A percentile compares a stretch with the other conserved stretches of the same genome.
These are phyloP conservation scores for Clupea harengus DNA, from an alignment of 2,113 vertebrate genomes.

Conservation along the genomic window DNA sequence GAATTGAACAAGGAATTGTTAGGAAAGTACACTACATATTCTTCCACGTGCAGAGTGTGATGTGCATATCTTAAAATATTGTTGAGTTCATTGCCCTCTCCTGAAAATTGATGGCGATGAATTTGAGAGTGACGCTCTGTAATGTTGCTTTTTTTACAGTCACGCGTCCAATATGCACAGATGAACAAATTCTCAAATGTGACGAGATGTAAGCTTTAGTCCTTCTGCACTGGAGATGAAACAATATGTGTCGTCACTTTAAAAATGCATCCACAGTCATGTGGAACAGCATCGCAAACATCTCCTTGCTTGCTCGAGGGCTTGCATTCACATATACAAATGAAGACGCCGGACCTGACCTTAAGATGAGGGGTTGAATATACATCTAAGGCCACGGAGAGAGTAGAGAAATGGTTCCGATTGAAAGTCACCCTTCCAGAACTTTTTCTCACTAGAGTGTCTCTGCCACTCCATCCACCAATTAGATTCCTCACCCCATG, in stretches of 20 bases:
- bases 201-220: background rate
- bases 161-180: background rate
- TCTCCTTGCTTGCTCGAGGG: background rate
- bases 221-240: background rate
- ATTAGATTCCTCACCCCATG: slow-evolving; percentile 32
- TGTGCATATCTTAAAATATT: background rate
- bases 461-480: slow-evolving; percentile 29
- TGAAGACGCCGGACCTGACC: background rate
- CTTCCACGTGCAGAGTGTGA: background rate
- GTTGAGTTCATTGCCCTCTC: background rate
- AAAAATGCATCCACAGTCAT: background rate
- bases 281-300: background rate
- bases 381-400: background rate
- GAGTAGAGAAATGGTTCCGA: background rate
- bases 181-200: background rate
- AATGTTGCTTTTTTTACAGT: background rate
- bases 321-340: background rate
- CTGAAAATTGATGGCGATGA: background rate
- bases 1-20: background rate
- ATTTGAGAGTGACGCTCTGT: background rate
- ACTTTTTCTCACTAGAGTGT: slow-evolving; percentile 31
- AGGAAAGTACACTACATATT: background rate
- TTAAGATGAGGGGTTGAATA: background rate
- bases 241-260: background rate
- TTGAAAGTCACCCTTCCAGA: slow-evolving; percentile 4